These are phyloP conservation scores for Catalaphyllia jardinei DNA, from an alignment of 64 coral and sea anemone species.

Conservation along the genomic window DNA sequence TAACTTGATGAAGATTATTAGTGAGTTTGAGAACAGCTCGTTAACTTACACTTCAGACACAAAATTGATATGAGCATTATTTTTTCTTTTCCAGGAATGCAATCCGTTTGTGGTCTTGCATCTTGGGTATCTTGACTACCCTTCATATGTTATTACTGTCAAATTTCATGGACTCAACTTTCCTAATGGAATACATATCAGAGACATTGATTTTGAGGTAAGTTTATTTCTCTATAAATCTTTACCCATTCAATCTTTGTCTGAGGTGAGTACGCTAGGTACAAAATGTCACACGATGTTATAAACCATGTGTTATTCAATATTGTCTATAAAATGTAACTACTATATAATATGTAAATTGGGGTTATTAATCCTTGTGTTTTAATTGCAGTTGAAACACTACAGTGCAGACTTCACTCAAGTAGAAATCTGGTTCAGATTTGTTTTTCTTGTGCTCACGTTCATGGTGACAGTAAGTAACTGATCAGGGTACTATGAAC, in stretches of 20 bases:
- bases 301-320: background rate
- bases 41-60: no score
- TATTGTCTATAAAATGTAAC: background rate
- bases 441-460: slow-evolving; percentile 92
- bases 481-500: background rate
- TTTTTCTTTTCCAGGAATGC: slow-evolving; percentile 63
- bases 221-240: background rate
- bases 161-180: slow-evolving; percentile 64
- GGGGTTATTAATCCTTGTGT: background rate
- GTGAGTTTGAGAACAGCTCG: no score
- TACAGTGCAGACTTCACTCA: slow-evolving; percentile 89
- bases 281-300: background rate
- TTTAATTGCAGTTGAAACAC: slow-evolving; percentile 83
- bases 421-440: slow-evolving; percentile 97
- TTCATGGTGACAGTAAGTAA: slow-evolving; percentile 92
- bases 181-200: slow-evolving; percentile 64
- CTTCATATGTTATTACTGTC: slow-evolving; percentile 77
- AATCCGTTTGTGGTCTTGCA: slow-evolving; percentile 82
- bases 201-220: slow-evolving; percentile 86
- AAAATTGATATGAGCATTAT: background rate
- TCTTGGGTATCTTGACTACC: slow-evolving; percentile 94
- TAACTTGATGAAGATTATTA: no score
- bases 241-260: background rate
- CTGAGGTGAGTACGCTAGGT: background rate
- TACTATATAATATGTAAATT: background rate